phyloP scores from a whole-genome alignment of 2,797 vertebrate genomes.

The Sylvilagus floridanus region DNA sequence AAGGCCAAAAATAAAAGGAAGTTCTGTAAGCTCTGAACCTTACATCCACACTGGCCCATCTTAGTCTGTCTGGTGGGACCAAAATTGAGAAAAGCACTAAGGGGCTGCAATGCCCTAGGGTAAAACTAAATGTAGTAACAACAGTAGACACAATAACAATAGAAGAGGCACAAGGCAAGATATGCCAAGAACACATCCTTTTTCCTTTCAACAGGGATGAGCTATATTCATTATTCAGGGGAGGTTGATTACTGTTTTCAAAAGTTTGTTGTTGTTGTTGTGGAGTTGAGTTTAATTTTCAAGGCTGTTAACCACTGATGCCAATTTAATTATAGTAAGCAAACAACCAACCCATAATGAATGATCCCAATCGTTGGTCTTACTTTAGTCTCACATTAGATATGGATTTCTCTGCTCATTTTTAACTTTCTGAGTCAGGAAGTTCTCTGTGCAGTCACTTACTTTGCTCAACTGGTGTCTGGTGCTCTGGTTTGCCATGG shows the following conservation, averaged over 20 bases:
- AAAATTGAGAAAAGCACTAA: not conserved
- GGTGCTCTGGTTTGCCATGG: slow-evolving; percentile 25
- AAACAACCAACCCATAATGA: slow-evolving; percentile 57
- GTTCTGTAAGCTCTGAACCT: not conserved
- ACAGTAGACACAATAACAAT: not conserved
- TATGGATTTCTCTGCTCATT: slow-evolving; percentile 50
- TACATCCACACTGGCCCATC: not conserved
- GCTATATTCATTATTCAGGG: slow-evolving; percentile 61
- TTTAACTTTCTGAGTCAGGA: slow-evolving; percentile 52
- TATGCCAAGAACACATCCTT: not conserved
- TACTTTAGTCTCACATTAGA: slow-evolving; percentile 28
- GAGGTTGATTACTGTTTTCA: slow-evolving; percentile 50
- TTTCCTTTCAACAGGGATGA: slow-evolving; percentile 2
- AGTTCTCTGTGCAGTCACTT: not conserved
- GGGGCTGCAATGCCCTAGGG: not conserved
- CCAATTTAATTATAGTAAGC: slow-evolving; percentile 71
- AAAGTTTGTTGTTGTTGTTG: slow-evolving; percentile 15
- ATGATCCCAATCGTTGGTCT: slow-evolving; percentile 44
- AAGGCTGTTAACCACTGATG: slow-evolving; percentile 74
- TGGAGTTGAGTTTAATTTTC: slow-evolving; percentile 74
- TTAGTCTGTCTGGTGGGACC: not conserved
- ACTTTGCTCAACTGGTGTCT: not conserved
- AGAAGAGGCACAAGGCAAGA: slow-evolving; percentile 26
- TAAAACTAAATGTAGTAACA: not conserved
- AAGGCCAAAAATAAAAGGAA: not conserved